Percentiles rank a stretch among this genome's conserved stretches.
Evolutionary conservation across 2,888 invertebrate genomes (phyloP).

Genomic region (Leucoptera coffeella): DNA sequence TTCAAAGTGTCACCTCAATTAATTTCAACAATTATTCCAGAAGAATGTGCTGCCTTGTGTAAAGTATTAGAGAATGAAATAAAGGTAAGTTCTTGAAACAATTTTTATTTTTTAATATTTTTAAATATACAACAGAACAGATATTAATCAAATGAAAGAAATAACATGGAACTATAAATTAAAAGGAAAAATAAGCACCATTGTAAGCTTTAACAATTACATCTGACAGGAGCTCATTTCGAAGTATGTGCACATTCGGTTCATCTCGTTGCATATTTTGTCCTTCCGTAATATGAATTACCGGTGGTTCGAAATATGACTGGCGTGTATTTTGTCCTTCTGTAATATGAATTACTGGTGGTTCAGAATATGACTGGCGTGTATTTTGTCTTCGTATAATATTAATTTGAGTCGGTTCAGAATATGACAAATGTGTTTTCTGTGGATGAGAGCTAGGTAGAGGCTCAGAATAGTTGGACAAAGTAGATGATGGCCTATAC

Average conservation of each 20-base stretch:
- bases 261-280: background rate
- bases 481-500: background rate
- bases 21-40: slow-evolving; percentile 4
- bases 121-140: no score
- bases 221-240: no score
- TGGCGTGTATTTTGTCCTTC: background rate
- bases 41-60: slow-evolving; percentile 5
- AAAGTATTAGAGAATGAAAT: slow-evolving; percentile 4
- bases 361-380: background rate
- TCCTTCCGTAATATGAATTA: background rate
- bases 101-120: no score
- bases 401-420: background rate
- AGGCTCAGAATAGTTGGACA: slow-evolving; percentile 1
- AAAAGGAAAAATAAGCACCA: no score
- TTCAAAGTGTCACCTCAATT: slow-evolving; percentile 5
- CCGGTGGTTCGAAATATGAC: background rate
- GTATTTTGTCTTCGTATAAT: background rate
- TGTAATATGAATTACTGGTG: background rate
- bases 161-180: no score
- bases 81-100: no score
- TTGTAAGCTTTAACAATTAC: no score
- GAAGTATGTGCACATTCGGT: no score
- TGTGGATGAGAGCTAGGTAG: background rate
- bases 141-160: no score
- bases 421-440: background rate